Evolutionary conservation across 2,888 invertebrate genomes (phyloP).

Genomic region (Stegophylla sp.): DNA sequence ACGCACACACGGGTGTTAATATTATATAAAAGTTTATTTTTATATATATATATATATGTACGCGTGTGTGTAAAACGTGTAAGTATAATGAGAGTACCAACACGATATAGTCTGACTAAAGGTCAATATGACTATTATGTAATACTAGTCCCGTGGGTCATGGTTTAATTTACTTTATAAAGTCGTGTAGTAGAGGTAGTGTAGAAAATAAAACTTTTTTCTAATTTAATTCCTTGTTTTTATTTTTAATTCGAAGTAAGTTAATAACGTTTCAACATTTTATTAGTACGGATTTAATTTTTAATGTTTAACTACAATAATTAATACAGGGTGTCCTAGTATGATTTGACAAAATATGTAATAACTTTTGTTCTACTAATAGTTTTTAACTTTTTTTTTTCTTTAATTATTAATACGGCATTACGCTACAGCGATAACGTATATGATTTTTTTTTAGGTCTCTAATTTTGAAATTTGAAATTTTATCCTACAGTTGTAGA

Average conservation of each 20-base stretch:
- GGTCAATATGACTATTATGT: slow-evolving; percentile 39
- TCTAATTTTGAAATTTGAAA: too few species aligned
- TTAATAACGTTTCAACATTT: not conserved
- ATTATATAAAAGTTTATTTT: not conserved
- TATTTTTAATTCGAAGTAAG: not conserved
- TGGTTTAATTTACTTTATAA: slow-evolving; percentile 12
- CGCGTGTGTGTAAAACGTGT: too few species aligned
- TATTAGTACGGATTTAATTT: not conserved
- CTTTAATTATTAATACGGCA: too few species aligned
- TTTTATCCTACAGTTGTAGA: too few species aligned
- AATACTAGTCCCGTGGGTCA: slow-evolving; percentile 36
- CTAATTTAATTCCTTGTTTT: not conserved
- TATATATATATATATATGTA: too few species aligned
- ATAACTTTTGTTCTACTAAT: too few species aligned
- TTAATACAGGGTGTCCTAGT: too few species aligned
- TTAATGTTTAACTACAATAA: not conserved
- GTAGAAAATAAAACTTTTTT: slow-evolving; percentile 7
- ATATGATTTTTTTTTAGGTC: too few species aligned
- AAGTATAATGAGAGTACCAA: not conserved
- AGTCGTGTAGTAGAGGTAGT: not conserved
- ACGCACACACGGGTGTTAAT: not conserved
- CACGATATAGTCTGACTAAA: slow-evolving; percentile 26
- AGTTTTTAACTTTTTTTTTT: too few species aligned
- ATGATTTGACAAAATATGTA: too few species aligned
- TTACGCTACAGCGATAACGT: too few species aligned